Base-by-base conservation (phyloP, 1,140 invertebrate genomes). In the Drosophila tropicalis region DNA sequence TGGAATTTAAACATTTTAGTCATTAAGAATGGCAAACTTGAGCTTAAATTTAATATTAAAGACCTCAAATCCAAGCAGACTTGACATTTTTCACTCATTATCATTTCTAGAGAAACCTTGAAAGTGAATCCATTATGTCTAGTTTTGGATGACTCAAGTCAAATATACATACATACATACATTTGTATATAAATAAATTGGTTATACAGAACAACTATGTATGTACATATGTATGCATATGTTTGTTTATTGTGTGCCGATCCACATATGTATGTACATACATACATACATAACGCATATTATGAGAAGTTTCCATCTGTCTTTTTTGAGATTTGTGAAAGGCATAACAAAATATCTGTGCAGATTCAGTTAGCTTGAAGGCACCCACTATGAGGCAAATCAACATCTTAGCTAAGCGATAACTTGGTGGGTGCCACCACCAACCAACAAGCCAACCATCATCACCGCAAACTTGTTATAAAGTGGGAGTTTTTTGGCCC, bases 261-360 rank as follows among this genome's bases (percentile, higher is more conserved):
- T n/a, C n/a, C n/a, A n/a, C n/a, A n/a, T 36, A 9, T 17, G 19
- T 15, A 47, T 47, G 44, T 7, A n/a, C 19, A 15, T 47, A 10
- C 19, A 17, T 22, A 22, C 44, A 44, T 47, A 47, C 2, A 51
- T 34, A 60, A 39, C 36, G 12, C 57, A 60, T 7, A 39, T 60
- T 60, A 15, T 34, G 12, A 13, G 10, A 60, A 17, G 32, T 39
- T 36, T 34, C 15, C 47, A 22, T 15, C n/a, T 36, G 51, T 3
- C 3, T 25, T 25, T 25, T 25, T 32, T 34, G 34, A 44, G 17
- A 62, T 69, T 81, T 78, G 81, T 84, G 81, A 84, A 86, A 85
- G 82, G 81, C 73, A 80, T 55, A 66, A 72, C 29, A 72, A 39
- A 39, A 3, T 36, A 68, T 54, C 64, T 32, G 22, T 41, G 17